phyloP scores from a whole-genome alignment of 92 coral and sea anemone genomes.

The Phenganax marumi region DNA sequence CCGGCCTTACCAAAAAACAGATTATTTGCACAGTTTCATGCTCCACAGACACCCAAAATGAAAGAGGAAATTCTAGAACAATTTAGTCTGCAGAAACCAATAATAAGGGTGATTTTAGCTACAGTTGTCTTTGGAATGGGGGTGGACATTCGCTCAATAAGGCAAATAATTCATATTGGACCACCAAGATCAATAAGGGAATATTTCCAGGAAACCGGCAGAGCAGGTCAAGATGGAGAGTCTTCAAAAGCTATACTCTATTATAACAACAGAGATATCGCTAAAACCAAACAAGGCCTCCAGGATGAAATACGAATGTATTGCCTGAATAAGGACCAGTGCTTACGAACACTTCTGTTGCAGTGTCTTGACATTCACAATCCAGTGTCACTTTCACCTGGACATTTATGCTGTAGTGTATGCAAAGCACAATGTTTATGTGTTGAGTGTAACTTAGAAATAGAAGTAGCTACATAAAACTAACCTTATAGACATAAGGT shows the following conservation, averaged over 20 bases:
- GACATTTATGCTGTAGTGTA: constrained; percentile 15
- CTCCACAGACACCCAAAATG: background rate
- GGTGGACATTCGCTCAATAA: background rate
- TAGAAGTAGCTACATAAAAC: background rate
- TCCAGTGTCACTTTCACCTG: background rate
- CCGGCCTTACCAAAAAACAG: background rate
- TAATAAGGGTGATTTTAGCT: constrained; percentile 1
- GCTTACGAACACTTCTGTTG: background rate
- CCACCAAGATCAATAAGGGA: constrained; percentile 26
- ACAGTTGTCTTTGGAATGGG: constrained; percentile 26
- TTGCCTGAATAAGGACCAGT: background rate
- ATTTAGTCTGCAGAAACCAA: background rate
- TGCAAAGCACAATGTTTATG: constrained; percentile 3
- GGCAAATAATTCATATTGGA: constrained; percentile 16
- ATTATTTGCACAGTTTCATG: constrained; percentile 4
- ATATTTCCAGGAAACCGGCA: constrained; percentile 18
- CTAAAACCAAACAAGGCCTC: background rate
- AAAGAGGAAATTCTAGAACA: background rate
- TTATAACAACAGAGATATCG: constrained; percentile 2
- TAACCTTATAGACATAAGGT: background rate
- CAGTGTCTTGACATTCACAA: constrained; percentile 4
- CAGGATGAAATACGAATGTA: constrained; percentile 5
- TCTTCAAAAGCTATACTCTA: constrained; percentile 7
- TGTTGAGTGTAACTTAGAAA: background rate
- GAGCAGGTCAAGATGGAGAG: constrained; percentile 27